Evolutionary conservation across 1,140 invertebrate species (phyloP).

Genomic region (Magallana gigas): DNA sequence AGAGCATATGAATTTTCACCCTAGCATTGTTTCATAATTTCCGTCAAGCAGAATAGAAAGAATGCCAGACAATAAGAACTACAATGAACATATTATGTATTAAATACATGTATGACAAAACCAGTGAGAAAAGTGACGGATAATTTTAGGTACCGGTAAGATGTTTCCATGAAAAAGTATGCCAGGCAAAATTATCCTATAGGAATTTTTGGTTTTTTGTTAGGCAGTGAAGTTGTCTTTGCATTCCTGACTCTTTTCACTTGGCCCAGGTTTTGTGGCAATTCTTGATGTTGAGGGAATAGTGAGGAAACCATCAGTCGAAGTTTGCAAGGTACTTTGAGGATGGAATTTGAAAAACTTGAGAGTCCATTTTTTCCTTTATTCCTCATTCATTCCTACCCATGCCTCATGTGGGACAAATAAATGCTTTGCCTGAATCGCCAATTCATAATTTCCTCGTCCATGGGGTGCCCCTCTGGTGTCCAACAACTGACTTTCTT

Average conservation of each 20-base stretch:
- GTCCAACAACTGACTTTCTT: neutral
- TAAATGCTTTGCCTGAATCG: conserved; percentile 23
- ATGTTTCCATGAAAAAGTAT: too few relatives aligned
- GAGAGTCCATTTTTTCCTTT: neutral
- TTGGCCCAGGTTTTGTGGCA: conserved; percentile 47
- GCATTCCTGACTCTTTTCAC: conserved; percentile 43
- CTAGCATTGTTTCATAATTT: too few relatives aligned
- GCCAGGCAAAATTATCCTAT: too few relatives aligned
- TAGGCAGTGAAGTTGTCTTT: conserved; percentile 5
- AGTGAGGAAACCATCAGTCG: conserved; percentile 33
- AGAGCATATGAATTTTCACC: too few relatives aligned
- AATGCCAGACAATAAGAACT: too few relatives aligned
- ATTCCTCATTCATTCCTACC: conserved; percentile 21
- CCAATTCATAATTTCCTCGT: conserved; percentile 35
- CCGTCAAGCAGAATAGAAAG: too few relatives aligned
- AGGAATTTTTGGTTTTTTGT: neutral
- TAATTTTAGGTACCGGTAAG: too few relatives aligned
- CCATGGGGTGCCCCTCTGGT: conserved; percentile 39
- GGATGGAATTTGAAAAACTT: conserved; percentile 39
- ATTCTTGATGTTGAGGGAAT: conserved; percentile 29
- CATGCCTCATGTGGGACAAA: conserved; percentile 18
- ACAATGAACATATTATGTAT: too few relatives aligned
- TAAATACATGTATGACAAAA: too few relatives aligned
- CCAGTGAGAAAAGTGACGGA: too few relatives aligned
- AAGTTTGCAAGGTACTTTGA: neutral